Evolutionary conservation across 2,113 vertebrate species (phyloP).

Genomic region (Albula glossodonta): DNA sequence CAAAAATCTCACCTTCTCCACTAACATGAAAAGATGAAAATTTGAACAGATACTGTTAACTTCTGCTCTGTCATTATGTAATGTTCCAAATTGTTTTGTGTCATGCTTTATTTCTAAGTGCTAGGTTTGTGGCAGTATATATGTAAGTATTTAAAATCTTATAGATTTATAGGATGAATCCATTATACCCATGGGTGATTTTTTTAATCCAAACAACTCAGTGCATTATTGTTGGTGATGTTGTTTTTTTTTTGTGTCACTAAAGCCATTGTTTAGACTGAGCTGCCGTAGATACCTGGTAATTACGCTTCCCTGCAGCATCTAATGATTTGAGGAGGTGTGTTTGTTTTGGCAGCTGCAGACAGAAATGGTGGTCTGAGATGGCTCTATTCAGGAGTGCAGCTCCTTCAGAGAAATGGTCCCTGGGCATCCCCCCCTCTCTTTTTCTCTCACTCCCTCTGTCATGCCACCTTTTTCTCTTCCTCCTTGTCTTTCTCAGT

Average conservation of each 20-base stretch:
- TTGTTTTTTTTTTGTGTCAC: not conserved
- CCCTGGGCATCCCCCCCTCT: too few species aligned
- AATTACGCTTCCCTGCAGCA: not conserved
- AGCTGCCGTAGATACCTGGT: not conserved
- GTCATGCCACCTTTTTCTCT: too few species aligned
- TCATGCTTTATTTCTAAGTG: not conserved
- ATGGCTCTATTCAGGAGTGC: not conserved
- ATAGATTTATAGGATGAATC: not conserved
- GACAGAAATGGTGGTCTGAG: not conserved
- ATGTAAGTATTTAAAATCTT: not conserved
- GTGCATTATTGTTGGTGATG: not conserved
- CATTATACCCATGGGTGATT: not conserved
- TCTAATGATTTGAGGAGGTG: not conserved
- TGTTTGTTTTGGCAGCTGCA: not conserved
- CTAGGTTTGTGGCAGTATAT: not conserved
- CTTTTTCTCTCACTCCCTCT: too few species aligned
- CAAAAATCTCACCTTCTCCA: too few species aligned
- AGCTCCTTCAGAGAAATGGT: too few species aligned
- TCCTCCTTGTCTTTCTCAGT: too few species aligned
- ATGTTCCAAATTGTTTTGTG: not conserved
- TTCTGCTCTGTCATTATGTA: not conserved
- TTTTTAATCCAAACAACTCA: not conserved
- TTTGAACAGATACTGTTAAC: not conserved
- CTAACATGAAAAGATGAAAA: too few species aligned
- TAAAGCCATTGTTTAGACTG: not conserved